Conservation (phyloP, 2,888 invertebrate species). For the Drosophila atroscutellata region DNA sequence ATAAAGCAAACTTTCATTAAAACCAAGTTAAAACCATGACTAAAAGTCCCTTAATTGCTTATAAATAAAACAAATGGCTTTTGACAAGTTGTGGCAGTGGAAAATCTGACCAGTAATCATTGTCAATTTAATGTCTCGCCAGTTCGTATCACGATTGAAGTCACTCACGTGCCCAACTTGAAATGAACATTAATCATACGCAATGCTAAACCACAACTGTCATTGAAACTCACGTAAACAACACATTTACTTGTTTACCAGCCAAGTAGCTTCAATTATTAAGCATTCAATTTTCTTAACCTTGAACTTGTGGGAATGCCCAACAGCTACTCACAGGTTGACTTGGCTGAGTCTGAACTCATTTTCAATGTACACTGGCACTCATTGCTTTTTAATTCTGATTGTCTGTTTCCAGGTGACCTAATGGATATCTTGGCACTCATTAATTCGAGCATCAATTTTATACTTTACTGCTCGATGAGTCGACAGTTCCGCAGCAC, state of each 20-base stretch:
- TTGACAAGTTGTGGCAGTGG: background rate
- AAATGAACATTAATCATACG: slow-evolving; percentile 58
- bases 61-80: background rate
- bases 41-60: background rate
- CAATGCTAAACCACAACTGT: slow-evolving; percentile 34
- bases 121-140: background rate
- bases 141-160: background rate
- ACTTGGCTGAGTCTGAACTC: background rate
- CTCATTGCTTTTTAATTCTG: slow-evolving; percentile 45
- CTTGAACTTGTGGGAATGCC: slow-evolving; percentile 12
- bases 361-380: background rate
- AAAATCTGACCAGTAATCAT: background rate
- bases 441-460: slow-evolving; percentile 96
- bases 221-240: slow-evolving; percentile 12
- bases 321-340: background rate
- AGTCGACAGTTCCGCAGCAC: slow-evolving; percentile 95
- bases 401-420: slow-evolving; percentile 87
- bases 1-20: background rate
- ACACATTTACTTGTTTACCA: background rate
- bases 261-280: slow-evolving; percentile 10
- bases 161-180: background rate
- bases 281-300: background rate
- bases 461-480: slow-evolving; percentile 97
- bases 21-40: background rate
- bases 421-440: slow-evolving; percentile 96